Conservation (phyloP, 2,113 vertebrate genomes). For the Bothrops jararaca region DNA sequence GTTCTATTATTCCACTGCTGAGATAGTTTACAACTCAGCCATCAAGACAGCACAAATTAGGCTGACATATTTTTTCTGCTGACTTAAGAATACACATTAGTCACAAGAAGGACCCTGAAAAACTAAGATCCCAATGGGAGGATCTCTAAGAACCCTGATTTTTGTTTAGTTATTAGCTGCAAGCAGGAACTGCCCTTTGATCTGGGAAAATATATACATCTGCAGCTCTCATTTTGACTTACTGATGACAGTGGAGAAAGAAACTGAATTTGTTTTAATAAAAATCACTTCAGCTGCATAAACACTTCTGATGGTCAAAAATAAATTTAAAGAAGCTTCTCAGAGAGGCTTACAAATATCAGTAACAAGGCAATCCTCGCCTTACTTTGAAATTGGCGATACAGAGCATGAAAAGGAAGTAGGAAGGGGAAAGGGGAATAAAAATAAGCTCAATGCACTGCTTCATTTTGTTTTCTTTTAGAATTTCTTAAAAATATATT, state of each 20-base stretch:
- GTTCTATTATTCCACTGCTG: neutral
- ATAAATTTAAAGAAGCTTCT: neutral
- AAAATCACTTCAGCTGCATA: neutral
- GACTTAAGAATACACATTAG: neutral
- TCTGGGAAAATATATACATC: neutral
- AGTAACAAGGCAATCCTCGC: neutral
- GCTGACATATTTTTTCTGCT: neutral
- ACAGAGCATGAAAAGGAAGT: neutral
- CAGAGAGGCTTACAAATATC: neutral
- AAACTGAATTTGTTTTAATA: neutral
- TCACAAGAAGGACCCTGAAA: neutral
- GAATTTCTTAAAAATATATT: neutral
- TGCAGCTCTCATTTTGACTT: neutral
- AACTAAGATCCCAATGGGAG: neutral
- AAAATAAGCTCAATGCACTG: neutral
- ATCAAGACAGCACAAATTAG: neutral
- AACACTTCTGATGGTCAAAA: neutral
- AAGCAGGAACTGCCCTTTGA: neutral
- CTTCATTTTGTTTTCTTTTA: neutral
- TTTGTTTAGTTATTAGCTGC: neutral
- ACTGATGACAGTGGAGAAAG: no score
- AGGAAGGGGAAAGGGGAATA: neutral
- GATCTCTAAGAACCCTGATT: neutral
- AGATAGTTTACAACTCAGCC: neutral
- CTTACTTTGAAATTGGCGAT: neutral